Evolutionary conservation across 1,140 invertebrate species (phyloP).

Genomic region (Conus betulinus): DNA sequence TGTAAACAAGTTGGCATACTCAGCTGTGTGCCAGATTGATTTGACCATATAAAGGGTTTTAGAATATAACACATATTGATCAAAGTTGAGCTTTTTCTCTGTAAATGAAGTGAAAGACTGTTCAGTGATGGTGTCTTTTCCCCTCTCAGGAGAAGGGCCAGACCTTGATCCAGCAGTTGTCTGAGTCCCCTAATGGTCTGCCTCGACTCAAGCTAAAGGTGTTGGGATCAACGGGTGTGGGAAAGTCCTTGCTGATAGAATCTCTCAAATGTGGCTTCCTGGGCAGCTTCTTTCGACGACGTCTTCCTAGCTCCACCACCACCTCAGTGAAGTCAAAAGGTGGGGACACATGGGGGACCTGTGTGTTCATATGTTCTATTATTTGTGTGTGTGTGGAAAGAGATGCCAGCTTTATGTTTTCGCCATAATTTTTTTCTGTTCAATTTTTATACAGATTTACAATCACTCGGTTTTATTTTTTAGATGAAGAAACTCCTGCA

Average conservation of each 20-base stretch:
- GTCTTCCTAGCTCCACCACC: slow-evolving; percentile 27
- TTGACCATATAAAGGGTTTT: not conserved
- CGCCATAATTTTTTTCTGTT: too few species aligned
- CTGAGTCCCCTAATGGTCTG: slow-evolving; percentile 79
- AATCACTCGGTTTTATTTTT: too few species aligned
- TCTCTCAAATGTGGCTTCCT: slow-evolving; percentile 80
- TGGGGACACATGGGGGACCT: not conserved
- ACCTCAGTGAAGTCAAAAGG: slow-evolving; percentile 22
- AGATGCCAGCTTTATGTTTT: not conserved
- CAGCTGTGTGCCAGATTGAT: not conserved
- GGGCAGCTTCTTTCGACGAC: slow-evolving; percentile 70
- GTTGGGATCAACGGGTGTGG: slow-evolving; percentile 86
- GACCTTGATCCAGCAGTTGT: slow-evolving; percentile 84
- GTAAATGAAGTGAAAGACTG: not conserved
- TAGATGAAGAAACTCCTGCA: too few species aligned
- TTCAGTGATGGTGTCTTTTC: not conserved
- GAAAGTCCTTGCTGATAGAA: slow-evolving; percentile 86
- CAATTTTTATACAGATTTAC: too few species aligned
- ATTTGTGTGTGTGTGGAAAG: not conserved
- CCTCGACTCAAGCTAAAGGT: slow-evolving; percentile 85
- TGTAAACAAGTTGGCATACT: not conserved
- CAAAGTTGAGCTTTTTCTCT: not conserved
- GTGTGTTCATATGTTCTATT: too few species aligned
- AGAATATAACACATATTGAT: not conserved
- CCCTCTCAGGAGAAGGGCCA: slow-evolving; percentile 78